Percentiles rank a stretch among this genome's conserved stretches.
Conservation (phyloP, 2,113 vertebrate species). For the Cyanoramphus novaezelandiae region DNA sequence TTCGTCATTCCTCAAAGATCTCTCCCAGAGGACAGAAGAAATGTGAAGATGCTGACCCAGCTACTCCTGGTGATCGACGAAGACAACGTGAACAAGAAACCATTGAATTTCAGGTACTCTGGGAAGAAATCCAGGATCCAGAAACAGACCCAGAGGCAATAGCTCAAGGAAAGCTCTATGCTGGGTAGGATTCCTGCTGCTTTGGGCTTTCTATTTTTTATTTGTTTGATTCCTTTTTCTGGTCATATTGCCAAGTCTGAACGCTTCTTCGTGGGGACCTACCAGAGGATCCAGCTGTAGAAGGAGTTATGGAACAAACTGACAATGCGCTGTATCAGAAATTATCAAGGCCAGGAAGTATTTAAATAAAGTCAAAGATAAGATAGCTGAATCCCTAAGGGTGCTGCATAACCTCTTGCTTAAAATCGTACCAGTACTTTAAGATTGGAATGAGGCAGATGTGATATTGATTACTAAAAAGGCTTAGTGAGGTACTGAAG, state of each 20-base stretch:
- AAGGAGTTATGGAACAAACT: not conserved
- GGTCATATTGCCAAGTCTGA: not conserved
- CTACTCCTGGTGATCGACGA: not conserved
- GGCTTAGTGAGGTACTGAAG: not conserved
- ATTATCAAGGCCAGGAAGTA: not conserved
- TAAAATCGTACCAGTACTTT: not conserved
- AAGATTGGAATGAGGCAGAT: not conserved
- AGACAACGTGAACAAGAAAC: not conserved
- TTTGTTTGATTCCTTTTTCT: not conserved
- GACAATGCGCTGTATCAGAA: not conserved
- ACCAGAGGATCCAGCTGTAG: not conserved
- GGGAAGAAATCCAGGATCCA: not conserved
- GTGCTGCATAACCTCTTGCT: not conserved
- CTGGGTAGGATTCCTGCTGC: not conserved
- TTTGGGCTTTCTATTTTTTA: not conserved
- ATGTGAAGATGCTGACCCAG: not conserved
- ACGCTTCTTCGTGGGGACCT: not conserved
- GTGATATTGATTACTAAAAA: not conserved
- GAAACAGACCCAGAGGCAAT: not conserved
- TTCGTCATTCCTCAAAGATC: not conserved
- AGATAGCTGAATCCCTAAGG: not conserved
- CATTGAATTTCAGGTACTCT: not conserved
- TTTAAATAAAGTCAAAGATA: not conserved
- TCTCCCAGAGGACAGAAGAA: not conserved
- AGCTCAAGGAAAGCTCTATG: not conserved